phyloP scores from a whole-genome alignment of 2,797 vertebrate species.

The Micrastur ruficollis region DNA sequence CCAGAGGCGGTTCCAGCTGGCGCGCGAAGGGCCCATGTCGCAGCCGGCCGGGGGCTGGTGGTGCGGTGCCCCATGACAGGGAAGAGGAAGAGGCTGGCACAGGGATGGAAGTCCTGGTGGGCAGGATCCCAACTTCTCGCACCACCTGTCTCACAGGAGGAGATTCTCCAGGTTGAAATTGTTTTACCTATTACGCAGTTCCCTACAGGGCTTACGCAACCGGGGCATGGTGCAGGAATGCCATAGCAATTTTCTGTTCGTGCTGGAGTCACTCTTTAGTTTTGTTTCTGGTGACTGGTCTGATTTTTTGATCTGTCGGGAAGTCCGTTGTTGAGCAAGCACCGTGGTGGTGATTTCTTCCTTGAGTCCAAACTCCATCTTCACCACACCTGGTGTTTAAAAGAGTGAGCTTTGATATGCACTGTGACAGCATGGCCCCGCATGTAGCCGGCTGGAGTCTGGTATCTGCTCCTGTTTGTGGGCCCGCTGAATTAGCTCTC shows the following conservation, averaged over 20 bases:
- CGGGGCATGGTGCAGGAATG: accelerated
- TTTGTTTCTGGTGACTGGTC: neutral
- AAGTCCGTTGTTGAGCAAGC: neutral
- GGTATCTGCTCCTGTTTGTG: neutral
- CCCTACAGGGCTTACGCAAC: accelerated
- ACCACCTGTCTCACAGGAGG: neutral
- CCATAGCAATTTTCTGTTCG: accelerated
- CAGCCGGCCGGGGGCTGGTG: accelerated
- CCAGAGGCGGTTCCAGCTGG: neutral
- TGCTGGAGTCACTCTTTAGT: accelerated
- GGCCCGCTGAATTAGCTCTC: neutral
- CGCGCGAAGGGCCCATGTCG: accelerated
- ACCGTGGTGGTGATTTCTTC: neutral
- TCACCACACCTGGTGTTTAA: neutral
- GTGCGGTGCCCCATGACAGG: no score
- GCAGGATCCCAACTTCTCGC: accelerated
- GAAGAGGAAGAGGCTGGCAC: neutral
- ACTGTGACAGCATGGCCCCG: accelerated
- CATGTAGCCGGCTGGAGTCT: accelerated
- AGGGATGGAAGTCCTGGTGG: accelerated
- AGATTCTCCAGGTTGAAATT: neutral
- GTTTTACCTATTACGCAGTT: neutral
- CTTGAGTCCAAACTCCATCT: neutral
- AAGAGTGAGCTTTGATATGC: neutral
- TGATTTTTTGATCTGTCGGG: neutral